A percentile compares a stretch with the other conserved stretches of the same genome.
Evolutionary conservation across 2,113 vertebrate species (phyloP).

Genomic region (Panthera uncia): DNA sequence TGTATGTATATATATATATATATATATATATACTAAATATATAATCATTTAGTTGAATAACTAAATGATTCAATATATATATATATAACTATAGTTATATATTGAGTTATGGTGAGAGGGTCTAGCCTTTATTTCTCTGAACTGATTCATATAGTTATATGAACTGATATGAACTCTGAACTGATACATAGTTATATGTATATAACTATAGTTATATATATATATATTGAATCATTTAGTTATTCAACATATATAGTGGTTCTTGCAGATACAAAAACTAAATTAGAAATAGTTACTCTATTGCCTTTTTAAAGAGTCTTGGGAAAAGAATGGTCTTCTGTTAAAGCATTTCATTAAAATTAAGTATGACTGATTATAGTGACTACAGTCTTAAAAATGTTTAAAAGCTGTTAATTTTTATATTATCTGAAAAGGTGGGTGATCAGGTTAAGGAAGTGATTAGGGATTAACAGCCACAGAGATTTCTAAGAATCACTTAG

Average conservation of each 20-base stretch:
- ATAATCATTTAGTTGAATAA: too few species aligned
- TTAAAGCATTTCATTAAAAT: neutral
- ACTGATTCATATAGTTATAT: too few species aligned
- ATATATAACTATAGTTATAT: too few species aligned
- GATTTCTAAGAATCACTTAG: neutral
- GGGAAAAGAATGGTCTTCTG: neutral
- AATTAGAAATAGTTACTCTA: neutral
- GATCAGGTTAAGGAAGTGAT: neutral
- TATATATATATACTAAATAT: neutral
- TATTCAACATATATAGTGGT: neutral
- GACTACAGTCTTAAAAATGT: neutral
- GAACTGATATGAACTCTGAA: too few species aligned
- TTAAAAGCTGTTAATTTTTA: neutral
- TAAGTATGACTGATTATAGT: neutral
- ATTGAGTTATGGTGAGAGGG: too few species aligned
- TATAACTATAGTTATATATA: neutral
- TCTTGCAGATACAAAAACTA: neutral
- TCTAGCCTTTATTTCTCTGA: too few species aligned
- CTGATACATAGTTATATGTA: too few species aligned
- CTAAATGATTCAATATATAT: too few species aligned
- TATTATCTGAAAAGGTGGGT: neutral
- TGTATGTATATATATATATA: neutral
- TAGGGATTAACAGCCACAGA: neutral
- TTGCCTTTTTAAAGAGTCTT: neutral
- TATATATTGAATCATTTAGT: neutral